A percentile compares a stretch with the other conserved stretches of the same genome.
phyloP scores from a whole-genome alignment of 2,888 invertebrate genomes.

The Hirtodrosophila duncani region DNA sequence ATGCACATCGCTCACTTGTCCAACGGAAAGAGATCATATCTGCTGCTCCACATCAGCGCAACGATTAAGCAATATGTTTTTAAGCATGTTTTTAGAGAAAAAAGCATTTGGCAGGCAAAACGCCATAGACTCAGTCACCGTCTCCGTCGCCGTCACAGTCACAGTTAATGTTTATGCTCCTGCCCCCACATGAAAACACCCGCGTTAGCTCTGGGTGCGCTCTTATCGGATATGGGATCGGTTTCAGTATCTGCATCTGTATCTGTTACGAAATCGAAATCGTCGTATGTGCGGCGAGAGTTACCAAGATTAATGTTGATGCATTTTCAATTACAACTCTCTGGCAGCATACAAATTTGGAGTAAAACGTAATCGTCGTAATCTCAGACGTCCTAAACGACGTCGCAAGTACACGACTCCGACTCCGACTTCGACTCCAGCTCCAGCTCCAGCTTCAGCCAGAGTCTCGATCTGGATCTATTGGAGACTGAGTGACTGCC shows the following conservation, averaged over 20 bases:
- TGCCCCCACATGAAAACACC: slow-evolving; percentile 44
- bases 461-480: too few species aligned
- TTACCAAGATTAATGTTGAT: slow-evolving; percentile 77
- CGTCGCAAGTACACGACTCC: slow-evolving; percentile 33
- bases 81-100: slow-evolving; percentile 35
- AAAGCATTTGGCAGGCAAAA: slow-evolving; percentile 32
- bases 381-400: slow-evolving; percentile 72
- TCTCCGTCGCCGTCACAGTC: slow-evolving; percentile 14
- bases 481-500: slow-evolving; percentile 68
- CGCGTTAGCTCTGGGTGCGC: too few species aligned
- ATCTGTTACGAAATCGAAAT: slow-evolving; percentile 51
- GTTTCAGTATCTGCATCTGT: slow-evolving; percentile 27
- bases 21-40: slow-evolving; percentile 40
- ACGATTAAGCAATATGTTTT: slow-evolving; percentile 68
- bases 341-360: slow-evolving; percentile 74
- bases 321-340: slow-evolving; percentile 76
- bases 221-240: slow-evolving; percentile 35
- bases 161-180: slow-evolving; percentile 19
- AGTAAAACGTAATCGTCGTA: slow-evolving; percentile 74
- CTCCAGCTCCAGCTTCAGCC: slow-evolving; percentile 21
- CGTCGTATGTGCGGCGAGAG: slow-evolving; percentile 54
- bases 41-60: slow-evolving; percentile 52
- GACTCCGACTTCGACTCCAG: slow-evolving; percentile 20
- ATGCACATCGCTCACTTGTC: slow-evolving; percentile 65
- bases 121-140: slow-evolving; percentile 17